These are phyloP conservation scores for Archips crataeganus DNA, from an alignment of 2,888 invertebrate species.

Conservation along the genomic window DNA sequence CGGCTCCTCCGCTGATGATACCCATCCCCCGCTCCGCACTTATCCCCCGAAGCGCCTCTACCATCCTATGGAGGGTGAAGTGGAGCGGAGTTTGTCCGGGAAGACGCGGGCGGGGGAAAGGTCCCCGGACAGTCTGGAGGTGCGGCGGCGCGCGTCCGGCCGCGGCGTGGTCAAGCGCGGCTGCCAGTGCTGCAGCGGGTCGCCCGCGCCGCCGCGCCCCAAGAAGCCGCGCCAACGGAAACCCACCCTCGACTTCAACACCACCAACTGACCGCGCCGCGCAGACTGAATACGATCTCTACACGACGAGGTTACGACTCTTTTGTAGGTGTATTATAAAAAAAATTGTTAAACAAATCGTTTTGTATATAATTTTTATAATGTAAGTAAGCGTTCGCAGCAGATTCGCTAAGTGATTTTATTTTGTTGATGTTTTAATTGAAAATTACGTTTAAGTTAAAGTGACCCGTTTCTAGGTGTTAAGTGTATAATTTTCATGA, in stretches of 20 bases:
- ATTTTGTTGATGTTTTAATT: conserved; percentile 65
- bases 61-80: conserved; percentile 61
- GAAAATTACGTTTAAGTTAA: conserved; percentile 52
- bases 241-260: conserved; percentile 62
- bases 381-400: conserved; percentile 54
- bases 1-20: conserved; percentile 67
- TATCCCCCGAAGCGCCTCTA: conserved; percentile 70
- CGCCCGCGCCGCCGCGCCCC: conserved; percentile 81
- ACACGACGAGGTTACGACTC: conserved; percentile 55
- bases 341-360: conserved; percentile 69
- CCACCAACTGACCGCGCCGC: conserved; percentile 49
- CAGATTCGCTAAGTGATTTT: conserved; percentile 50
- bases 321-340: conserved; percentile 58
- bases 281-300: conserved; percentile 73
- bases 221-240: conserved; percentile 74
- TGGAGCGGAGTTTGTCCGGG: conserved; percentile 1
- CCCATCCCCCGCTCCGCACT: conserved; percentile 71
- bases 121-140: conserved; percentile 58
- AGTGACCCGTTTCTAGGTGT: conserved; percentile 58
- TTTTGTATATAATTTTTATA: conserved; percentile 77
- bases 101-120: conserved; percentile 55
- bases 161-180: conserved; percentile 87
- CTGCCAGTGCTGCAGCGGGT: conserved; percentile 87
- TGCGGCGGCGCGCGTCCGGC: conserved; percentile 70
- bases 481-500: conserved; percentile 59